These are phyloP conservation scores for Drosophila bocki DNA, from an alignment of 1,140 invertebrate genomes.

Conservation along the genomic window DNA sequence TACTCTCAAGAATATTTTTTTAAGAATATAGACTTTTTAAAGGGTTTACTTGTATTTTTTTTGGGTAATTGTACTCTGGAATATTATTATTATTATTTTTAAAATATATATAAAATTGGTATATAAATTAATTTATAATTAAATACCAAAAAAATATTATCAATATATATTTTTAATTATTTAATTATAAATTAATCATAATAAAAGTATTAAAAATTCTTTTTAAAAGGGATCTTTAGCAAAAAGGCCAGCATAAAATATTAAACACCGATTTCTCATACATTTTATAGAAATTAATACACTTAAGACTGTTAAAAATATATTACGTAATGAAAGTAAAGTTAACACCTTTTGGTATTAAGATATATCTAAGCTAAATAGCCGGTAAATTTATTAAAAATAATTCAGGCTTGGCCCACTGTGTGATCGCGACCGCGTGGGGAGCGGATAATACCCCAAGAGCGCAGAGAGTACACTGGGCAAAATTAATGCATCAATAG, in stretches of 20 bases:
- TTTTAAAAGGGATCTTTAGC: too few relatives aligned
- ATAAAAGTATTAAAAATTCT: too few relatives aligned
- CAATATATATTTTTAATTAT: too few relatives aligned
- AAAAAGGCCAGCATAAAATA: too few relatives aligned
- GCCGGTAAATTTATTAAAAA: neutral
- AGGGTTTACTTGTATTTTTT: neutral
- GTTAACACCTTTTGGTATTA: neutral
- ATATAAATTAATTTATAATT: neutral
- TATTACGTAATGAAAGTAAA: neutral
- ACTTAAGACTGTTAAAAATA: neutral
- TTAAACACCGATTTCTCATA: too few relatives aligned
- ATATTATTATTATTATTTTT: too few relatives aligned
- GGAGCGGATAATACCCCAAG: neutral
- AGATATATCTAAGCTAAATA: neutral
- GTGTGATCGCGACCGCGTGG: constrained; percentile 8
- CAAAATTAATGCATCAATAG: neutral
- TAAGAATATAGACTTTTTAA: too few relatives aligned
- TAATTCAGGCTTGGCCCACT: neutral
- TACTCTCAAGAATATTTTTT: too few relatives aligned
- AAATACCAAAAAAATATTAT: too few relatives aligned
- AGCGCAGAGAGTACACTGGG: neutral
- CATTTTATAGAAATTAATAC: neutral
- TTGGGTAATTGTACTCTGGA: too few relatives aligned
- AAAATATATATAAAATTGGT: too few relatives aligned
- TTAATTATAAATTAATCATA: too few relatives aligned